These are phyloP conservation scores for Vanacampus margaritifer DNA, from an alignment of 2,113 vertebrate genomes.

Conservation along the genomic window DNA sequence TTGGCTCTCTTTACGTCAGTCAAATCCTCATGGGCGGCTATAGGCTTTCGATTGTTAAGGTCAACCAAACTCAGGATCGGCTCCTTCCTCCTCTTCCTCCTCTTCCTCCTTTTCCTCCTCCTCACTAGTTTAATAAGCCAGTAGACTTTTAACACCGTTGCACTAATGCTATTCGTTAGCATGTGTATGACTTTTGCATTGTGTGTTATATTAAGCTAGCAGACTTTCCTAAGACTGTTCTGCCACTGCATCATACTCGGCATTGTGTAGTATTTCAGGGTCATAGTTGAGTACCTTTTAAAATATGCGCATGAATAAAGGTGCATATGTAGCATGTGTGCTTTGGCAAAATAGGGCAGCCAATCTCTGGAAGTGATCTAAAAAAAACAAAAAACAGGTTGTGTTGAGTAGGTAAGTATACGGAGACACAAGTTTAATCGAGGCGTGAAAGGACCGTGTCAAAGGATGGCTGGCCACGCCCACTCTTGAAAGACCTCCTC, in stretches of 20 bases:
- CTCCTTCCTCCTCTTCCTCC: constrained; percentile 18
- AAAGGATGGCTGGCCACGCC: no score
- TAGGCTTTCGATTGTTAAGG: constrained; percentile 46
- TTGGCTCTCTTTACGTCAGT: constrained; percentile 1
- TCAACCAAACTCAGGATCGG: constrained; percentile 56
- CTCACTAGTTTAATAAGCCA: constrained; percentile 46
- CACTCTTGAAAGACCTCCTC: background rate
- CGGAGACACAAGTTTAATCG: constrained; percentile 12
- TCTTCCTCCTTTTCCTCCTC: constrained; percentile 28
- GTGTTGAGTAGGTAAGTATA: no score
- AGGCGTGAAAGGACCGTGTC: constrained; percentile 14
- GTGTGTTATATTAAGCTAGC: no score
- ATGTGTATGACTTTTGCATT: no score
- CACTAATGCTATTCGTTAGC: no score
- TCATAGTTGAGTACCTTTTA: constrained; percentile 18
- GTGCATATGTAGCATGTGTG: constrained; percentile 13
- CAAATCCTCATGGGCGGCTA: background rate
- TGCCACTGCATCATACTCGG: no score
- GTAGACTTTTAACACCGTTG: constrained; percentile 30
- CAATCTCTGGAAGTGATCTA: constrained; percentile 5
- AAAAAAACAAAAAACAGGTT: constrained; percentile 13
- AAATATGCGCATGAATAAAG: no score
- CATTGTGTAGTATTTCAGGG: background rate
- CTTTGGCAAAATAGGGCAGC: constrained; percentile 23
- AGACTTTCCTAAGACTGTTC: no score